Evolutionary conservation across 2,888 invertebrate genomes (phyloP), one percentile per base, ranked within the genome.

Genomic region (Resseliella maxima): DNA sequence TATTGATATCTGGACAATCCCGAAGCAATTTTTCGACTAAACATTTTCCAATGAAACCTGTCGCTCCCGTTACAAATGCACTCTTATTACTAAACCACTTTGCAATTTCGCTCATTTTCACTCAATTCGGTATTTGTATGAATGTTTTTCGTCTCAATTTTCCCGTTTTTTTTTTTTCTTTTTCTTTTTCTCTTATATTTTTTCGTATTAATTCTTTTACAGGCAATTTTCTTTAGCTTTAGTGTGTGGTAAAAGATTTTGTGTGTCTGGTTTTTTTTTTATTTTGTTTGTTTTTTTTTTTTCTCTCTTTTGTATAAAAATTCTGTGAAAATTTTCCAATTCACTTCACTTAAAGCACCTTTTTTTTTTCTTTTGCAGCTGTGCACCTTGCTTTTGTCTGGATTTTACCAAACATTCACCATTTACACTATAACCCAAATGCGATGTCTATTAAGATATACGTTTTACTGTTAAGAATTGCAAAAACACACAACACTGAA

Each of bases 21-120:
- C 98, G 93, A 41, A 99, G 92, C 15, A 99, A 92, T 91, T 99
- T 99, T 91, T 99, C 98, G 0, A 99, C 92, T 6, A 98, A 92
- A 0, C 98, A 97, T 92, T 98, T 98, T 81, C 99, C 99, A 92
- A 99, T 93, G 91, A 99, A 99, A 0, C 99, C 99, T 0, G 97
- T 97, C 18, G 96, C 97, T 24, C 99, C 99, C 0, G 98, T 98
- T 86, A 98, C 93, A 88, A 98, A 92, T 59, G 98, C 92, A 0
- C 88, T 90, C 88, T 91, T 91, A 18, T 89, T 89, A 3, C 89
- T 89, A 89, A 90, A 91, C 89, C 90, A 91, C n/a, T 89, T 88
- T 15, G 90, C 86, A 38, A 88, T 85, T 18, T 87, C 86, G 24
- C 83, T 83, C 83, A 83, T 83, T 38, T 83, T 83, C 10, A 38